Conservation (phyloP, 92 coral and sea anemone species). For the Parazoanthus swiftii region DNA sequence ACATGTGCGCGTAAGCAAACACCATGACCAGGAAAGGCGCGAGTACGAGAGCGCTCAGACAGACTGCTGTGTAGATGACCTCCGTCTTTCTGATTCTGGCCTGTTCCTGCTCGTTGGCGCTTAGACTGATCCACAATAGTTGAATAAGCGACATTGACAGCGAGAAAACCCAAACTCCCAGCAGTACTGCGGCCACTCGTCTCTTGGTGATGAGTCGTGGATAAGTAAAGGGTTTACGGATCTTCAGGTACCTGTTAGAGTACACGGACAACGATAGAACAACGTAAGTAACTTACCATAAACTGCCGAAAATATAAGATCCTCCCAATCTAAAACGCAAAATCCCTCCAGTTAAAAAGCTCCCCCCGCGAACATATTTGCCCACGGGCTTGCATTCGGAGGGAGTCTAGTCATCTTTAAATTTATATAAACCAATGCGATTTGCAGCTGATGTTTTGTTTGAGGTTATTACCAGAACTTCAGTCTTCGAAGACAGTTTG, state of each 20-base stretch:
- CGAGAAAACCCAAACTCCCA: slow-evolving; percentile 66
- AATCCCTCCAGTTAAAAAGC: no score
- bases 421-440: no score
- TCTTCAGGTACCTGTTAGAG: slow-evolving; percentile 51
- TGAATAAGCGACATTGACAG: slow-evolving; percentile 57
- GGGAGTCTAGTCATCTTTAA: no score
- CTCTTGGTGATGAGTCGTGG: slow-evolving; percentile 54
- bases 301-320: no score
- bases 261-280: neutral
- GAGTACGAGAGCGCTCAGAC: slow-evolving; percentile 54
- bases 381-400: no score
- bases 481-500: no score
- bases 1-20: slow-evolving; percentile 56
- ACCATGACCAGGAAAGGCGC: slow-evolving; percentile 61
- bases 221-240: slow-evolving; percentile 63
- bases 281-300: neutral
- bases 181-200: slow-evolving; percentile 50
- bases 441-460: no score
- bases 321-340: no score
- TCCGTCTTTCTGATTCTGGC: slow-evolving; percentile 18
- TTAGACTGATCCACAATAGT: slow-evolving; percentile 55
- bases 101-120: neutral
- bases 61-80: slow-evolving; percentile 42
- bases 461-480: no score
- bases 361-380: no score